phyloP scores from a whole-genome alignment of 2,113 vertebrate genomes.

The Gavia stellata region DNA sequence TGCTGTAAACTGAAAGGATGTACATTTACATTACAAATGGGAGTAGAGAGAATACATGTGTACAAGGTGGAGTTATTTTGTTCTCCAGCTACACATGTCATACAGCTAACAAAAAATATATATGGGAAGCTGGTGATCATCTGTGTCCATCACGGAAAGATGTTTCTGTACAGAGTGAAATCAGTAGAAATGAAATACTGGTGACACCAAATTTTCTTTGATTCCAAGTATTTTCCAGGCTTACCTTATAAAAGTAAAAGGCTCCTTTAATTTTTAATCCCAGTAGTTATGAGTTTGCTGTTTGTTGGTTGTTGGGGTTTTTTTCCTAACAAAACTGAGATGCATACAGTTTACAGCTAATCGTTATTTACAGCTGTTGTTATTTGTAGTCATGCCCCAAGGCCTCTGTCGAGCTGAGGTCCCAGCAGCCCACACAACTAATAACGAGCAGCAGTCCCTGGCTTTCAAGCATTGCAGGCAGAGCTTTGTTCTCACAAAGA shows the following conservation, averaged over 20 bases:
- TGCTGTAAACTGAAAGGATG: background rate
- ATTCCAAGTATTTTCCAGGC: background rate
- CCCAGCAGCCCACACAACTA: background rate
- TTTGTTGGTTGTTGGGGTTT: background rate
- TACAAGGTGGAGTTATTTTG: background rate
- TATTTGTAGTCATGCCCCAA: background rate
- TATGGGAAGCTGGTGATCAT: background rate
- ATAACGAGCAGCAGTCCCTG: background rate
- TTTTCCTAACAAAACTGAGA: background rate
- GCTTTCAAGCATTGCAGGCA: rapidly evolving
- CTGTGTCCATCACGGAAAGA: background rate
- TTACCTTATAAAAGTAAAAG: background rate
- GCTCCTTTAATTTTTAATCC: background rate
- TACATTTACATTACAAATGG: background rate
- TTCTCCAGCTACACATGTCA: background rate
- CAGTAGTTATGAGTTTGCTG: background rate
- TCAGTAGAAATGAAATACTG: background rate
- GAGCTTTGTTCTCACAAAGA: background rate
- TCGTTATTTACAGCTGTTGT: background rate
- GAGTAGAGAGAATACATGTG: background rate
- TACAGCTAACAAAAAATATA: background rate
- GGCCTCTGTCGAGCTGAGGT: background rate
- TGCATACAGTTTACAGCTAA: background rate
- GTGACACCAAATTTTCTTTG: background rate
- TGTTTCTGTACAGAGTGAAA: background rate